Base-by-base conservation (phyloP, 92 coral and sea anemone genomes). In the Epizoanthus stellaris region DNA sequence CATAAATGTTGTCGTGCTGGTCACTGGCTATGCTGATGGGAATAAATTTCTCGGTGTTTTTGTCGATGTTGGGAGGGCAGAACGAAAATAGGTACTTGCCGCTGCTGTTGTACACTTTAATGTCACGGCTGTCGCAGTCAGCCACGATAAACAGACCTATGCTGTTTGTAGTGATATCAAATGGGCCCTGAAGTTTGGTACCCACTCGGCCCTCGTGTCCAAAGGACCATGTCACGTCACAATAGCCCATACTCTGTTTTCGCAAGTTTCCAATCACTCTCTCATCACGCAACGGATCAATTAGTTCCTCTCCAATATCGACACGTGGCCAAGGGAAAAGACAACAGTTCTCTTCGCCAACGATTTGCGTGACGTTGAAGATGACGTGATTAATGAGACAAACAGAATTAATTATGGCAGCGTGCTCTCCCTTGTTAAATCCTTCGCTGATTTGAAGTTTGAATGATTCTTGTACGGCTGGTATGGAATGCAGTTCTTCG, bases 211-310 rank as follows among this genome's bases (percentile, higher is more conserved):
- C 88, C 45, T 76, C 84, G 47, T 75, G 83, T 19, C 82, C 88
- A 85, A 85, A 75, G 43, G 76, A 85, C 88, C 88, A 85, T 10
- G 88, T 77, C 39, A 59, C 17, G 65, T 65, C 82, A 85, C 82
- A 75, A 17, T 66, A 76, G 4, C 75, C 83, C 16, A 75, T 75
- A 17, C 76, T 80, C n/a, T 45, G 82, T 43, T 85, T 75, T 17
- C 66, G 88, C 13, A 75, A 66, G 20, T 58, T 65, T 64, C 83
- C 84, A 65, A 54, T 53, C 84, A 85, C 57, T 54, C 88, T 76
- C 70, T 85, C 75, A 76, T 85, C 88, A 67, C 88, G 61, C 73
- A 85, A 74, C 14, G 88, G 88, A 76, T 85, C 84, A 67, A 77
- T 60, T 60, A 74, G 38, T 25, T 54, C 60, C 30, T 79, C 83